A percentile compares a stretch with the other conserved stretches of the same genome.
Conservation (phyloP, 2,113 vertebrate genomes). For the Sinocyclocheilus maitianheensis region DNA sequence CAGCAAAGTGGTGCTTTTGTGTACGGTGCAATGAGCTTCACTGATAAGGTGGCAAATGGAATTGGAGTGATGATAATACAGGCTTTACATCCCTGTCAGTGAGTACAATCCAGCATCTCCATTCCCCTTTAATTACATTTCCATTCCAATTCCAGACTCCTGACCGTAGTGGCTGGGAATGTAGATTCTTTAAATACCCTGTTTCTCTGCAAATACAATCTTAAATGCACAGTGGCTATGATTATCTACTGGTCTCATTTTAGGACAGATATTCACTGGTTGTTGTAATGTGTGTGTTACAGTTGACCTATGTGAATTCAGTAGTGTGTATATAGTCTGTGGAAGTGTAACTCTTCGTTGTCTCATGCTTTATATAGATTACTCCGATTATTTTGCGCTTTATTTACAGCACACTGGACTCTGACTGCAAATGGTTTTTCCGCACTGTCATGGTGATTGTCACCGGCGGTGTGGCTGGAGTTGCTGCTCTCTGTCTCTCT, state of each 20-base stretch:
- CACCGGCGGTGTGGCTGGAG: constrained; percentile 75
- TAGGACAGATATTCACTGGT: background rate
- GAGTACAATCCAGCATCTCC: constrained; percentile 61
- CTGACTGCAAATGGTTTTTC: constrained; percentile 78
- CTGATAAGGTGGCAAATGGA: constrained; percentile 87
- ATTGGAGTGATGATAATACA: constrained; percentile 83
- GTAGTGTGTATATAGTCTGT: background rate
- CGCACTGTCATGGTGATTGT: constrained; percentile 81
- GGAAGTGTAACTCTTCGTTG: background rate
- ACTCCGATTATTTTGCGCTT: background rate
- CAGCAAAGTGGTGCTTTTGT: constrained; percentile 88
- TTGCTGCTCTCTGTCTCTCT: constrained; percentile 66
- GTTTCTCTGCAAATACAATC: background rate
- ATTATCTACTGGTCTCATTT: background rate
- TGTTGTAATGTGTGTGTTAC: background rate
- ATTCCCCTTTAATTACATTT: background rate
- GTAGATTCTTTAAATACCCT: background rate
- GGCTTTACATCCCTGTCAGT: constrained; percentile 83
- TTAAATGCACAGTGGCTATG: background rate
- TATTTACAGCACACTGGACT: constrained; percentile 69
- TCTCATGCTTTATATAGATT: background rate
- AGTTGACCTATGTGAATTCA: background rate
- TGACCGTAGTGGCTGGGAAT: background rate
- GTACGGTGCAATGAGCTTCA: constrained; percentile 90
- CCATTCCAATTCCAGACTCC: background rate